Evolutionary conservation across 2,888 invertebrate species (phyloP).

Genomic region (Nemotelus nigrinus): DNA sequence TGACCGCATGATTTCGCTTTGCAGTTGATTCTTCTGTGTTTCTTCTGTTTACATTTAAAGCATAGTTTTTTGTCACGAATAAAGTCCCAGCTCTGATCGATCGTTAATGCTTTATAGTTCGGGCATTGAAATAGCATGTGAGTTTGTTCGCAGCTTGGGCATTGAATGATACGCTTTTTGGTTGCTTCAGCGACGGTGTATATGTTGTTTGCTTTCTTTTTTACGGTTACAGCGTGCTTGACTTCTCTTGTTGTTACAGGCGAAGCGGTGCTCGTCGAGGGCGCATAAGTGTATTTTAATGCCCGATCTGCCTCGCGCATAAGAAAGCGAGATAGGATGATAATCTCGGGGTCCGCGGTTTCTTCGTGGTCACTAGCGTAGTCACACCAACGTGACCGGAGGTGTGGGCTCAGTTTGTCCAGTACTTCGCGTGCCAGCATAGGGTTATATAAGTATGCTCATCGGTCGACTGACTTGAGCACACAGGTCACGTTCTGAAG

Average conservation of each 20-base stretch:
- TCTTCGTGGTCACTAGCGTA: neutral
- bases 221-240: neutral
- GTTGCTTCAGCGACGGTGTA: constrained; percentile 17
- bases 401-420: constrained; percentile 6
- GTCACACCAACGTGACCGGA: constrained; percentile 7
- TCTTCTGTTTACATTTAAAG: constrained; percentile 16
- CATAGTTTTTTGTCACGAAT: constrained; percentile 1
- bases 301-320: constrained; percentile 9
- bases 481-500: no score
- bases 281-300: constrained; percentile 1
- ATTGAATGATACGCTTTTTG: neutral
- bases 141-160: neutral
- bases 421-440: neutral
- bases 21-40: constrained; percentile 10
- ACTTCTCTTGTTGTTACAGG: neutral
- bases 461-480: no score
- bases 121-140: neutral
- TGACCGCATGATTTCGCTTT: constrained; percentile 1
- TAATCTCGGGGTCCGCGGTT: constrained; percentile 1
- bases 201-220: constrained; percentile 8
- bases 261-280: constrained; percentile 14
- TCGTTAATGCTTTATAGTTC: constrained; percentile 9
- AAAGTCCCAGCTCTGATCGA: constrained; percentile 8
- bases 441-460: no score
- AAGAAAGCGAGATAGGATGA: neutral